Conservation (phyloP, 1,140 invertebrate species). For the Leguminivora glycinivorella region DNA sequence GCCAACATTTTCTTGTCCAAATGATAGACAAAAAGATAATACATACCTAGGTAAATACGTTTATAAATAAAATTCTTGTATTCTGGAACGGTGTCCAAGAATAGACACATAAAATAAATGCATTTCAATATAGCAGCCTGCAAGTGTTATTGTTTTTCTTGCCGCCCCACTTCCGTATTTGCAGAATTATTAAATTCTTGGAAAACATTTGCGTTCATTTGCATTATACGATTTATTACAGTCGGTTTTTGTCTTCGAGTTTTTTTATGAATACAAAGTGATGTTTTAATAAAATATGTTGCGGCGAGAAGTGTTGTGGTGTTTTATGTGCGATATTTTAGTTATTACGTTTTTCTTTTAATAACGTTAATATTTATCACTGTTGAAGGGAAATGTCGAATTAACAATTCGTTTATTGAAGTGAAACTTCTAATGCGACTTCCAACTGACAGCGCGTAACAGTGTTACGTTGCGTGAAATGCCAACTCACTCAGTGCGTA, state of each 20-base stretch:
- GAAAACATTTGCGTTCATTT: constrained; percentile 11
- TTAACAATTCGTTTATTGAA: no score
- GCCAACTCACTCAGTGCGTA: no score
- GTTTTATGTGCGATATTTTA: background rate
- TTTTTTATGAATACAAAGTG: constrained; percentile 15
- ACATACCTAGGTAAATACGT: no score
- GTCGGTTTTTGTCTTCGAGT: constrained; percentile 14
- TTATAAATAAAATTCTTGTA: background rate
- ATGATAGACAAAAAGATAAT: no score
- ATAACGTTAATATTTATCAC: no score
- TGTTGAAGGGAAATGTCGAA: no score
- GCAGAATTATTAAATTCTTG: constrained; percentile 26
- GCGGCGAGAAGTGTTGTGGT: background rate
- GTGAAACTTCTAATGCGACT: no score
- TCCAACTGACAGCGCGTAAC: no score
- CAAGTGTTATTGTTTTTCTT: constrained; percentile 14
- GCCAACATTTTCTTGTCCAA: no score
- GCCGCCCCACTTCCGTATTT: constrained; percentile 16
- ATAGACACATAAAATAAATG: background rate
- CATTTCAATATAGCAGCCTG: constrained; percentile 22
- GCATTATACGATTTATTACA: constrained; percentile 18
- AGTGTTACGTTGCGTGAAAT: no score
- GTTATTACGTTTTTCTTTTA: background rate
- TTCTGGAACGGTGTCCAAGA: background rate
- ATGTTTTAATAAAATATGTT: constrained; percentile 15